Percentiles rank a stretch among this genome's conserved stretches.
These are phyloP conservation scores for Cygnus olor DNA, from an alignment of 2,797 vertebrate species.

Conservation along the genomic window DNA sequence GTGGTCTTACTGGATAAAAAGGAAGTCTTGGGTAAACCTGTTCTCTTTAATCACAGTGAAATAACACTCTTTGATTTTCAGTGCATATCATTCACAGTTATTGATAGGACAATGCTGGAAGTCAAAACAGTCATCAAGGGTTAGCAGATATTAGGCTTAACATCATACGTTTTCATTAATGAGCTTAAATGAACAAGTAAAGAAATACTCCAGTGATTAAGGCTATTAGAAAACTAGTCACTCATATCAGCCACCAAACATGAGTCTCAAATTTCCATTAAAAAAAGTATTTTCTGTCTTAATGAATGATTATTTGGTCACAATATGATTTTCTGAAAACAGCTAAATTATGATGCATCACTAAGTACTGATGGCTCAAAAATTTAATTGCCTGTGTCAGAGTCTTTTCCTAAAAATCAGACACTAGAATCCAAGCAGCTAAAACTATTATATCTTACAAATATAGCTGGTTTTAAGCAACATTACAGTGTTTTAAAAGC, in stretches of 20 bases:
- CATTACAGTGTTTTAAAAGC: conserved; percentile 53
- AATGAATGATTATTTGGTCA: conserved; percentile 52
- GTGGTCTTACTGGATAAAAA: conserved; percentile 53
- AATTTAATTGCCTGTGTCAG: conserved; percentile 49
- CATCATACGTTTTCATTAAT: conserved; percentile 57
- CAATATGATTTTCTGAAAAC: conserved; percentile 68
- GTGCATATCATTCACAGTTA: conserved; percentile 66
- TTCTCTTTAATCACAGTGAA: conserved; percentile 69
- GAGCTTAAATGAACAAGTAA: conserved; percentile 57
- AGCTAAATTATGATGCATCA: conserved; percentile 47
- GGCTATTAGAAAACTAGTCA: conserved; percentile 66
- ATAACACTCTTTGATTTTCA: conserved; percentile 73
- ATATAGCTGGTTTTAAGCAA: conserved; percentile 40
- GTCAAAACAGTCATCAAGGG: conserved; percentile 73
- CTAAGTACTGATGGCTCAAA: conserved; percentile 58
- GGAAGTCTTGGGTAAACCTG: conserved; percentile 50
- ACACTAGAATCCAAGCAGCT: conserved; percentile 5
- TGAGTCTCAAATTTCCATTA: conserved; percentile 34
- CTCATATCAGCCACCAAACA: conserved; percentile 48
- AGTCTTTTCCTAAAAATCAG: conserved; percentile 55
- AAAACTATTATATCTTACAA: conserved; percentile 46
- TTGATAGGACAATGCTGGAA: conserved; percentile 74
- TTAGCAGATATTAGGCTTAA: conserved; percentile 72
- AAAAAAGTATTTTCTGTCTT: conserved; percentile 51
- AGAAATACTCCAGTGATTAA: conserved; percentile 60